These are phyloP conservation scores for Bradypodion ventrale DNA, from an alignment of 2,797 vertebrate species.

Conservation along the genomic window DNA sequence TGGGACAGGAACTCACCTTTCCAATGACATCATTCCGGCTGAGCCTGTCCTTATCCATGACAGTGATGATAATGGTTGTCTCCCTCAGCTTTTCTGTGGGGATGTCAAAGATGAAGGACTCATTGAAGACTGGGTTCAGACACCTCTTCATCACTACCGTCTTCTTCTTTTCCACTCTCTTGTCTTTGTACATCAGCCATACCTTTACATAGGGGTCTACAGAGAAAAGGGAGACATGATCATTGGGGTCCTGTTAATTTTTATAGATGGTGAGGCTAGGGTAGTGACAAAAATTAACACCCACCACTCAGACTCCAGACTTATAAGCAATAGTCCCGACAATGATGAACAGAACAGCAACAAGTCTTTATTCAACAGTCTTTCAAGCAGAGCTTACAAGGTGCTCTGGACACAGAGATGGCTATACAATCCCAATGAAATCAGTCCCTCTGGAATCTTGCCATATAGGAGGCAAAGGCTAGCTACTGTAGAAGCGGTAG, in stretches of 20 bases:
- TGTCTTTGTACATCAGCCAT: constrained; percentile 99
- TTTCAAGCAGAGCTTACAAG: too few species aligned
- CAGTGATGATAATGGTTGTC: constrained; percentile 98
- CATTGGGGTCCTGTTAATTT: neutral
- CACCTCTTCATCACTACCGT: constrained; percentile 98
- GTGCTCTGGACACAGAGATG: too few species aligned
- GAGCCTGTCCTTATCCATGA: constrained; percentile 99
- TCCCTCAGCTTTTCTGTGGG: constrained; percentile 96
- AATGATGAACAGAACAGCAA: too few species aligned
- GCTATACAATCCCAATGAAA: too few species aligned
- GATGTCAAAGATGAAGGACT: constrained; percentile 97
- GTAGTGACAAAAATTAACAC: neutral
- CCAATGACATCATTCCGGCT: constrained; percentile 99
- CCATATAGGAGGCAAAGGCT: too few species aligned
- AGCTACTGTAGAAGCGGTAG: too few species aligned
- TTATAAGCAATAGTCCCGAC: too few species aligned
- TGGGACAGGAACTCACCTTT: constrained; percentile 81
- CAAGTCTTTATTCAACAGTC: too few species aligned
- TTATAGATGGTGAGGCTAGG: neutral
- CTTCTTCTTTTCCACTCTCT: constrained; percentile 99
- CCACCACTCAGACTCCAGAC: neutral
- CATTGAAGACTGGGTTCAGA: constrained; percentile 97
- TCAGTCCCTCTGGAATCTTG: too few species aligned
- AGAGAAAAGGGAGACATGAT: neutral
- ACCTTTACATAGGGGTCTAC: constrained; percentile 98